Evolutionary conservation across 1,140 invertebrate species (phyloP), one percentile per base, ranked within the genome.

Genomic region (Plodia interpunctella): DNA sequence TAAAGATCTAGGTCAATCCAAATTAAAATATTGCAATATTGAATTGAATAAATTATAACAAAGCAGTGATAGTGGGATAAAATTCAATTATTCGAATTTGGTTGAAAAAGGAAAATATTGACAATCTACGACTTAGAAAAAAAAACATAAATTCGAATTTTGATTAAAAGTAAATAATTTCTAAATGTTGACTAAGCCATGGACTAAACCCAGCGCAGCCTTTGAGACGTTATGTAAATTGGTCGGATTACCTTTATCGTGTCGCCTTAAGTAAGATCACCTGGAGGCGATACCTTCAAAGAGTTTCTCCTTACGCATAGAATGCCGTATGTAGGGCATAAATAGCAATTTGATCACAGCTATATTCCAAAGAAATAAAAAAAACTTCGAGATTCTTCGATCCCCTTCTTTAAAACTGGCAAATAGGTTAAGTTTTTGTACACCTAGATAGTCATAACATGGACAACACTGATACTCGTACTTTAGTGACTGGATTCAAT

Each of bases 171-270:
- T 25, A 3, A 15, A 15, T 15, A n/a, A 44, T 15, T 15, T 17
- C 38, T 44, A 4, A 44, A 15, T 17, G 13, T 4, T 15, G 13
- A 10, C 38, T 44, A 44, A 44, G 9, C 38, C 38, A 4, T 3
- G 38, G 38, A 44, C 38, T n/a, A 4, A 3, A n/a, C 38, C 38
- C 38, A 17, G 2, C 38, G 13, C 13, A 3, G 38, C 38, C 6
- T 15, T 13, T 17, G 38, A 44, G 38, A n/a, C 38, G 38, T 44
- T 44, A 44, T 44, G 38, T 44, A 44, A 44, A 44, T 44, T 44
- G 38, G 13, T 44, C n/a, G 38, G 38, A 44, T 44, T 44, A 44
- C 38, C 38, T 44, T 44, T 44, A 44, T 44, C 38, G 9, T 17
- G 13, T 44, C 38, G 38, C 15, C 38, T 44, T 44, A 44, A 44